Conservation (phyloP, 2,797 vertebrate genomes). For the Miichthys miiuy region DNA sequence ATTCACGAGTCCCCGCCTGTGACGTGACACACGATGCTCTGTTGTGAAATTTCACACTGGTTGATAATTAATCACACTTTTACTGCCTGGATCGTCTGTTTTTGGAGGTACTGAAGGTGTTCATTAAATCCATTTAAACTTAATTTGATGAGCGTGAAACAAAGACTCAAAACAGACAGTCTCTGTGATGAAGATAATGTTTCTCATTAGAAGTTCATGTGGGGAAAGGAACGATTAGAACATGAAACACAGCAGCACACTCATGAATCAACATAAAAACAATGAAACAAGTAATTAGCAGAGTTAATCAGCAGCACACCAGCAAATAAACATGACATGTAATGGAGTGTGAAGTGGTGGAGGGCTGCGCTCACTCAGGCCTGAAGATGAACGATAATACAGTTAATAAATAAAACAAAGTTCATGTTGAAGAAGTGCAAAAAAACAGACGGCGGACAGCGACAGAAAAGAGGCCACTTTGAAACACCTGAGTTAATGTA, state of each 20-base stretch:
- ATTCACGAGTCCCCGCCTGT: constrained; percentile 21
- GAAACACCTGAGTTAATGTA: too few relatives aligned
- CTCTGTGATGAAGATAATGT: not conserved
- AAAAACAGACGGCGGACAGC: too few relatives aligned
- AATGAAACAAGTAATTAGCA: not conserved
- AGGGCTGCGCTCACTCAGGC: not conserved
- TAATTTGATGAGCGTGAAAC: too few relatives aligned
- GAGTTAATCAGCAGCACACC: not conserved
- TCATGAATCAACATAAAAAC: not conserved
- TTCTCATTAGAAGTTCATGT: too few relatives aligned
- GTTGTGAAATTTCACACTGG: not conserved
- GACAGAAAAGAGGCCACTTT: not conserved
- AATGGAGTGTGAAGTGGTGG: not conserved
- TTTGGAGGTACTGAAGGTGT: not conserved
- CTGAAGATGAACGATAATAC: not conserved
- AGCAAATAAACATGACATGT: not conserved
- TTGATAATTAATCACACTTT: not conserved
- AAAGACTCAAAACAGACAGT: too few relatives aligned
- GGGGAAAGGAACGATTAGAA: not conserved
- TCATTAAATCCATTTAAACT: not conserved
- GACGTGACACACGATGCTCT: not conserved
- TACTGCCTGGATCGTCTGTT: not conserved
- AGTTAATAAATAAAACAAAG: not conserved
- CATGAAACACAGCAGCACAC: accelerated
- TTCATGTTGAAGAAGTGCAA: too few relatives aligned